A percentile compares a stretch with the other conserved stretches of the same genome.
These are phyloP conservation scores for Taurulus bubalis DNA, from an alignment of 2,113 vertebrate genomes.

Conservation along the genomic window DNA sequence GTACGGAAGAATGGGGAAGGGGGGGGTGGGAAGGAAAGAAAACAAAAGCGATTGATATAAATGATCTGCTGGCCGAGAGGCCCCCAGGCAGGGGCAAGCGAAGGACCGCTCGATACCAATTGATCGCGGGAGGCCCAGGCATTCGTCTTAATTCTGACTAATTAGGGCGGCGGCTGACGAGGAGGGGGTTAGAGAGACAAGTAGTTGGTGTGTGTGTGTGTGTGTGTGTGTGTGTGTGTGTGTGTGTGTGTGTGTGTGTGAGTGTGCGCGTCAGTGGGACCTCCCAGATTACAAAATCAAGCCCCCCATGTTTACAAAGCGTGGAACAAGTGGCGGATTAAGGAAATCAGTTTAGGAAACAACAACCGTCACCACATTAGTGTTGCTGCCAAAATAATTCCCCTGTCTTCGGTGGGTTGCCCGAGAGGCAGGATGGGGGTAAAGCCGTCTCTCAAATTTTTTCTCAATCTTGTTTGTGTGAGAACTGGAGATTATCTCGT, in stretches of 20 bases:
- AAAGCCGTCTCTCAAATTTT: constrained; percentile 56
- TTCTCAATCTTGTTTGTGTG: constrained; percentile 63
- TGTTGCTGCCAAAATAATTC: constrained; percentile 77
- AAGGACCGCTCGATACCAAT: constrained; percentile 84
- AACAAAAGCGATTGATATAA: constrained; percentile 87
- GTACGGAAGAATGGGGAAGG: constrained; percentile 58
- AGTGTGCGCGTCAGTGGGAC: constrained; percentile 60
- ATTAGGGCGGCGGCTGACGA: constrained; percentile 82
- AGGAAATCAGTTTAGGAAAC: constrained; percentile 83
- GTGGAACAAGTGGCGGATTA: constrained; percentile 79
- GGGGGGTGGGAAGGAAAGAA: constrained; percentile 60
- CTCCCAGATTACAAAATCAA: constrained; percentile 75
- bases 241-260: constrained; percentile 58
- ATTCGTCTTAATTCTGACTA: constrained; percentile 89
- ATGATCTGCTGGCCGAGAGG: constrained; percentile 80
- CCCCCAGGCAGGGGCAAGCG: constrained; percentile 72
- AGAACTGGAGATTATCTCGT: constrained; percentile 71
- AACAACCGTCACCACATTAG: constrained; percentile 80
- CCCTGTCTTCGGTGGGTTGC: constrained; percentile 57
- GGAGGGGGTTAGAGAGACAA: constrained; percentile 70
- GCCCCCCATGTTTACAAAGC: constrained; percentile 74
- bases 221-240: constrained; percentile 46
- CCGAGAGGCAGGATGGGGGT: constrained; percentile 70
- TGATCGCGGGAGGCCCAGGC: constrained; percentile 83
- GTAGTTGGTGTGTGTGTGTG: constrained; percentile 55